Evolutionary conservation across 2,113 vertebrate genomes (phyloP).

Genomic region (Calyptomena viridis): DNA sequence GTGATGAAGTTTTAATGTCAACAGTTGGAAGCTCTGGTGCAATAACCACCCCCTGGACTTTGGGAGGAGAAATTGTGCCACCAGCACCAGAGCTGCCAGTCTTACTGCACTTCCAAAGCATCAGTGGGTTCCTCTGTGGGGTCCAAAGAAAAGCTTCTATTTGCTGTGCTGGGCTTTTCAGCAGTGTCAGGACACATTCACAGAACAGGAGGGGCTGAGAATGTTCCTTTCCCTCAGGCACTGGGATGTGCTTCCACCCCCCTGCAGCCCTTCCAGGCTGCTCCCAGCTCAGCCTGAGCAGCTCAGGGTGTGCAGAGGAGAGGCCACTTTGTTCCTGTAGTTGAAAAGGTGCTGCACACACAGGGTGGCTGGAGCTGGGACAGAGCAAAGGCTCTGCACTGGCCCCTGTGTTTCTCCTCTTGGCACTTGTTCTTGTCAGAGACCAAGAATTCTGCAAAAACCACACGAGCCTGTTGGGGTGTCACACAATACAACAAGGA

Average conservation of each 20-base stretch:
- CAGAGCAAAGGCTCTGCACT: background rate
- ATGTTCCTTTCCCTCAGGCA: background rate
- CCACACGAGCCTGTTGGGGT: background rate
- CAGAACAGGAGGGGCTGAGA: background rate
- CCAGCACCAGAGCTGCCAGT: background rate
- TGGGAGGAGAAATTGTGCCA: background rate
- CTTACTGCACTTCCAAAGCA: background rate
- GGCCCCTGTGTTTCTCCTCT: background rate
- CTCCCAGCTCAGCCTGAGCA: background rate
- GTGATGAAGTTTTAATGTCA: background rate
- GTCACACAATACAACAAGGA: background rate
- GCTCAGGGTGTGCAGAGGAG: background rate
- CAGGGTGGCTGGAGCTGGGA: background rate
- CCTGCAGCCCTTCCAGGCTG: background rate
- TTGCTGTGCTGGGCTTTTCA: background rate
- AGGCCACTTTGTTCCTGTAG: background rate
- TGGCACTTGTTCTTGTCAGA: background rate
- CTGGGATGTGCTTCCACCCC: background rate
- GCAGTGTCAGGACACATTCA: rapidly evolving
- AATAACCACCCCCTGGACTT: background rate
- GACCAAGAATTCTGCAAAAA: background rate
- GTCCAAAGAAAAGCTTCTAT: background rate
- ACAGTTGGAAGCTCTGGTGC: background rate
- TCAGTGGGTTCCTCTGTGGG: background rate
- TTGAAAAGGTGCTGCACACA: background rate